Evolutionary conservation across 64 coral and sea anemone genomes (phyloP).

Genomic region (Pocillopora damicornis): DNA sequence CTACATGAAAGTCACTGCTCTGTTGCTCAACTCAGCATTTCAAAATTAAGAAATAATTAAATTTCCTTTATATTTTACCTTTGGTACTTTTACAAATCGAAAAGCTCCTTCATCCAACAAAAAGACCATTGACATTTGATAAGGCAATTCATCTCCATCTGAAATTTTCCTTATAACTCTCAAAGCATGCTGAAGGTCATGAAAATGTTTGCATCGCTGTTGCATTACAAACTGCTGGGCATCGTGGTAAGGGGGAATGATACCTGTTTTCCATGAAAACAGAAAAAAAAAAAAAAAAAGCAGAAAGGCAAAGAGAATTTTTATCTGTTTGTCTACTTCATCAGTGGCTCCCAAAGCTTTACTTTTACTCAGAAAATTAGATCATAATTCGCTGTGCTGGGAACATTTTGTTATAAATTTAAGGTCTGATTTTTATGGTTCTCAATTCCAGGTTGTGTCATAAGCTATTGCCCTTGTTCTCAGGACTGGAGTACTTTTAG

Average conservation of each 20-base stretch:
- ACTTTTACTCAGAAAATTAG: no score
- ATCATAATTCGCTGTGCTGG: no score
- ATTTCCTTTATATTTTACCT: conserved; percentile 12
- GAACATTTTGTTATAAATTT: no score
- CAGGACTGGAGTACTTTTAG: no score
- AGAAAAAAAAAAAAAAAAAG: neutral
- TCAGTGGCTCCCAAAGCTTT: no score
- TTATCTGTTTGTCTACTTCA: no score
- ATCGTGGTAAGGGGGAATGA: conserved; percentile 42
- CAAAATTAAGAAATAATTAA: no score
- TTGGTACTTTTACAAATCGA: conserved; percentile 32
- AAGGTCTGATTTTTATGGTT: no score
- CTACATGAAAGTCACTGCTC: no score
- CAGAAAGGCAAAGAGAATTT: neutral
- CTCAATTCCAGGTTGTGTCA: no score
- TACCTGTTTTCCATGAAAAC: conserved; percentile 10
- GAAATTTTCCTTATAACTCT: conserved; percentile 27
- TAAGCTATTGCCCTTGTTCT: no score
- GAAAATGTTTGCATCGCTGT: conserved; percentile 34
- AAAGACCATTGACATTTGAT: conserved; percentile 43
- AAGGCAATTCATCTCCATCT: conserved; percentile 6
- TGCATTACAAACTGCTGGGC: conserved; percentile 37
- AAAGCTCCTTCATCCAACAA: conserved; percentile 51
- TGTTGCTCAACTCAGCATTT: no score
- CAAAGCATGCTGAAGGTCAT: conserved; percentile 49